Conservation (phyloP, 2,888 invertebrate species). For the Chrysopilus asiliformis region DNA sequence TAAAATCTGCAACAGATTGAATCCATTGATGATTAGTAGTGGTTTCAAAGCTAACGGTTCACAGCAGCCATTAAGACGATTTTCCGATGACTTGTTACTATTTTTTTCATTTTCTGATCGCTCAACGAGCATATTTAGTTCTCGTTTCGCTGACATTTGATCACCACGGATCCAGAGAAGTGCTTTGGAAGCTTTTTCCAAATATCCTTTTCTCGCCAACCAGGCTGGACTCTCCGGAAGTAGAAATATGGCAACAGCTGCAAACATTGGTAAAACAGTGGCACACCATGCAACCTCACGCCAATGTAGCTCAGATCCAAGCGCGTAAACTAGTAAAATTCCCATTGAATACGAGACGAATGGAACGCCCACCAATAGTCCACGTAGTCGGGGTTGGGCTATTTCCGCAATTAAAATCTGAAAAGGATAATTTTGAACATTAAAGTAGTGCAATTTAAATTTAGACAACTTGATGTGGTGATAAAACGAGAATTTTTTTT, state of each 20-base stretch:
- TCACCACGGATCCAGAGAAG: constrained; percentile 48
- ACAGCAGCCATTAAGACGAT: constrained; percentile 41
- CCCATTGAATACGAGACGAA: constrained; percentile 64
- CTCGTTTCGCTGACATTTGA: constrained; percentile 42
- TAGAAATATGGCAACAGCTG: constrained; percentile 46
- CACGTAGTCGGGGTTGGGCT: constrained; percentile 56
- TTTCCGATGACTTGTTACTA: constrained; percentile 27
- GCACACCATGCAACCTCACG: constrained; percentile 52
- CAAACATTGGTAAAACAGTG: constrained; percentile 44
- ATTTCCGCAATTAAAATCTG: constrained; percentile 66
- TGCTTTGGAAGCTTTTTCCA: constrained; percentile 41
- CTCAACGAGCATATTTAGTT: constrained; percentile 47
- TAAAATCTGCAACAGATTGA: constrained; percentile 57
- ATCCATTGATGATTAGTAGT: constrained; percentile 54
- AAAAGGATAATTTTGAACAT: constrained; percentile 20
- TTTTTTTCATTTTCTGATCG: constrained; percentile 43
- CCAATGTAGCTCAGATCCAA: constrained; percentile 59
- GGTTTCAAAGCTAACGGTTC: constrained; percentile 55
- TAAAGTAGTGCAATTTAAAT: neutral
- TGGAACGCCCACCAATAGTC: constrained; percentile 54
- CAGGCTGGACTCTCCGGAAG: constrained; percentile 66
- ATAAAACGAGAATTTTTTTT: neutral
- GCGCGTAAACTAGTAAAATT: constrained; percentile 55
- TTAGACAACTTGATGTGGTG: neutral
- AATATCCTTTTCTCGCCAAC: constrained; percentile 48